Conservation (phyloP, 2,797 vertebrate species). For the Chrosomus eos region DNA sequence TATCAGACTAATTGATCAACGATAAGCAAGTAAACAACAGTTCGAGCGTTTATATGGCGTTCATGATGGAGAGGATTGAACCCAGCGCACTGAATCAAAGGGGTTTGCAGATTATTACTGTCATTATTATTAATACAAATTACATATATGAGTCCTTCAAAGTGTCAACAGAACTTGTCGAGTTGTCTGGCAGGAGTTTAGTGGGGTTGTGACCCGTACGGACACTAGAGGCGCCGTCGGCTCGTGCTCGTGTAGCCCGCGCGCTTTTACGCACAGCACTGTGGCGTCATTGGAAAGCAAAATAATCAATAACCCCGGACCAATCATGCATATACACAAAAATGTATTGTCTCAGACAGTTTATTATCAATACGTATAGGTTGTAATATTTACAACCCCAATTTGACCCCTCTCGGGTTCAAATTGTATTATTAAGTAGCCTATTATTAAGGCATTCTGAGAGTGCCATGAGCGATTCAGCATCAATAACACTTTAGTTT, state of each 20-base stretch:
- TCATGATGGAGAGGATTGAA: not conserved
- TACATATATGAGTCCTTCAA: not conserved
- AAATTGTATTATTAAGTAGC: no score
- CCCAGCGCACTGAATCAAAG: not conserved
- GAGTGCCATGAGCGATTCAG: not conserved
- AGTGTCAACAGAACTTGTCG: not conserved
- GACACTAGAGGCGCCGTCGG: constrained; percentile 49
- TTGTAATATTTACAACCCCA: not conserved
- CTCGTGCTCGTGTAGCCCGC: not conserved
- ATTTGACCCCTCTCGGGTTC: no score
- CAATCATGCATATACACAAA: not conserved
- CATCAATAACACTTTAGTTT: not conserved
- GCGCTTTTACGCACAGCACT: constrained; percentile 3
- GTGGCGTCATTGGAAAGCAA: not conserved
- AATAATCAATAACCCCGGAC: not conserved
- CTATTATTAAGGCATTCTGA: no score
- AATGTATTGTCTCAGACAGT: not conserved
- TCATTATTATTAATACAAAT: not conserved
- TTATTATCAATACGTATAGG: not conserved
- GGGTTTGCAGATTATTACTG: not conserved
- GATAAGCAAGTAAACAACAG: not conserved
- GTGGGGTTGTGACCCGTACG: not conserved
- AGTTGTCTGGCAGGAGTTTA: not conserved
- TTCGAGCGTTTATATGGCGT: not conserved
- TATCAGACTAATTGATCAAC: not conserved